Percentiles rank a stretch among this genome's conserved stretches.
These are phyloP conservation scores for Eufriesea mexicana DNA, from an alignment of 1,140 invertebrate species.

Conservation along the genomic window DNA sequence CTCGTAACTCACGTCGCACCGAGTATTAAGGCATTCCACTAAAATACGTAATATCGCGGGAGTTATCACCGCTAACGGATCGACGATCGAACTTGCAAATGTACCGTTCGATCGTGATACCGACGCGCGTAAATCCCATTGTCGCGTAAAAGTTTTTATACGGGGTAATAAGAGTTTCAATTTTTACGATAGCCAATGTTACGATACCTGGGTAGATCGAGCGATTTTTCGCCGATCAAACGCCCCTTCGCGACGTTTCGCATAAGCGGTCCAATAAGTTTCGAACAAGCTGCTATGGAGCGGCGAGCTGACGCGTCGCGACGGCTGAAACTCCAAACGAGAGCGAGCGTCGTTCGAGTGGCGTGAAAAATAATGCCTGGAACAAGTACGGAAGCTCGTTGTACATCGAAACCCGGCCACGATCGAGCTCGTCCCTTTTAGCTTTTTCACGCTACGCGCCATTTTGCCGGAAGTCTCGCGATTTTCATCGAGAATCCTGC, in stretches of 20 bases:
- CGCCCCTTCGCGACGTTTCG: neutral
- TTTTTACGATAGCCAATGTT: neutral
- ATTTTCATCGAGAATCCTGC: too few species aligned
- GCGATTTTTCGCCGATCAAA: neutral
- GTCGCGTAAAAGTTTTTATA: constrained; percentile 1
- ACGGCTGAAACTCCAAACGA: too few species aligned
- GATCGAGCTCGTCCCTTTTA: too few species aligned
- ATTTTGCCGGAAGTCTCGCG: too few species aligned
- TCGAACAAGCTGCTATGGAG: constrained; percentile 7
- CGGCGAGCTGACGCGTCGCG: too few species aligned
- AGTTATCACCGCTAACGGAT: neutral
- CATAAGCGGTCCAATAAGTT: constrained; percentile 8
- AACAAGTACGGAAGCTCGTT: too few species aligned
- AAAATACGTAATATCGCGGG: neutral
- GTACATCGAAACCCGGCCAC: too few species aligned
- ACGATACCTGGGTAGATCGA: neutral
- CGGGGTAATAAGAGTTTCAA: neutral
- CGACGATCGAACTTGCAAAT: neutral
- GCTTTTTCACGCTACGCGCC: too few species aligned
- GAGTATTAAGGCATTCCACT: neutral
- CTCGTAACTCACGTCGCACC: neutral
- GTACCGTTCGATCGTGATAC: too few species aligned
- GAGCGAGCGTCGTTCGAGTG: too few species aligned
- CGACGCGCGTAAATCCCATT: neutral
- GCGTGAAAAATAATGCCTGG: too few species aligned